A percentile compares a stretch with the other conserved stretches of the same genome.
Evolutionary conservation across 2,797 vertebrate species (phyloP).

Genomic region (Allobates femoralis): DNA sequence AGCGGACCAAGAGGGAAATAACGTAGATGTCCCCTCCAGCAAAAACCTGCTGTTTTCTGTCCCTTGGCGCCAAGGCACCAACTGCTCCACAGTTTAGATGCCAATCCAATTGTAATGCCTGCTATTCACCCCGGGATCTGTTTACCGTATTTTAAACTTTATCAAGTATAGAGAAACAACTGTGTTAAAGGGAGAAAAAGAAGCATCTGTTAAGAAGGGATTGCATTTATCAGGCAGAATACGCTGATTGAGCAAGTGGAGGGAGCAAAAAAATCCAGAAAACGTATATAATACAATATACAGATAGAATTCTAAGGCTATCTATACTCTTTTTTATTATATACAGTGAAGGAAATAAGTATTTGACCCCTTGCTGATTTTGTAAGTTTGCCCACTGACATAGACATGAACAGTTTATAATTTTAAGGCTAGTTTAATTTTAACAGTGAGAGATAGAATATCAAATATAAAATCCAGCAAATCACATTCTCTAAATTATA

Average conservation of each 20-base stretch:
- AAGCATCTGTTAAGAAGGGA: conserved; percentile 68
- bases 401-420: too few species aligned
- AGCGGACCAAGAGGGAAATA: conserved; percentile 84
- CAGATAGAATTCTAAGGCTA: not conserved
- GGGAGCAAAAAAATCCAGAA: not conserved
- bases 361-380: too few species aligned
- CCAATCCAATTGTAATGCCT: conserved; percentile 78
- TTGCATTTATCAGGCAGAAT: conserved; percentile 38
- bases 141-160: conserved; percentile 79
- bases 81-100: conserved; percentile 77
- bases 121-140: conserved; percentile 73
- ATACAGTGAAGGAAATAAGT: too few species aligned
- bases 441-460: too few species aligned
- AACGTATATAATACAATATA: not conserved
- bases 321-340: too few species aligned
- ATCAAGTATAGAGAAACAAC: conserved; percentile 74
- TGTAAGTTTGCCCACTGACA: too few species aligned
- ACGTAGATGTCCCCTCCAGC: conserved; percentile 83
- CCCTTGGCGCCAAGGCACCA: conserved; percentile 77
- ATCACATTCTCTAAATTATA: too few species aligned
- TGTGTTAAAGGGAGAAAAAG: conserved; percentile 65
- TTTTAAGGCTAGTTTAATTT: too few species aligned
- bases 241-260: not conserved
- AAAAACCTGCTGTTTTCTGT: conserved; percentile 79
- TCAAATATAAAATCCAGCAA: too few species aligned